phyloP scores from a whole-genome alignment of 1,140 invertebrate genomes.

The Lasioglossum baleicum region DNA sequence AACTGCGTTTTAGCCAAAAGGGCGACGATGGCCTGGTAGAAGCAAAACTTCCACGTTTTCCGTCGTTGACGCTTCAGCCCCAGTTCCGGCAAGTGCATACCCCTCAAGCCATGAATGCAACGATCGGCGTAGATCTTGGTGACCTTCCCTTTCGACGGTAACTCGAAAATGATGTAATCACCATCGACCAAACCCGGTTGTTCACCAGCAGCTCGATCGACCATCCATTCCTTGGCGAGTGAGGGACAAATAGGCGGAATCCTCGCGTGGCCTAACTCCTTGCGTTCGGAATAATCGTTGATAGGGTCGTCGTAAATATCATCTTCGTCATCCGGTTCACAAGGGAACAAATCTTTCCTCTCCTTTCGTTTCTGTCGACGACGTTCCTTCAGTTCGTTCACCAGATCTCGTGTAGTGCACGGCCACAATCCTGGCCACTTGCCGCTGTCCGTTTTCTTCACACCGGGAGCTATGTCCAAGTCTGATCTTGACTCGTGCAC shows the following conservation, averaged over 20 bases:
- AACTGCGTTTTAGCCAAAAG: conserved; percentile 72
- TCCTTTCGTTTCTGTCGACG: conserved; percentile 39
- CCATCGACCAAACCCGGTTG: conserved; percentile 68
- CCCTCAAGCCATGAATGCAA: conserved; percentile 66
- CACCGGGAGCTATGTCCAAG: neutral
- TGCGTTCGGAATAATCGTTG: conserved; percentile 59
- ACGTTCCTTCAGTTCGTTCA: conserved; percentile 18
- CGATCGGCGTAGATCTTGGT: conserved; percentile 60
- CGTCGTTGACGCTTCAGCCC: conserved; percentile 42
- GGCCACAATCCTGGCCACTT: conserved; percentile 64
- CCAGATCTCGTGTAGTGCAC: conserved; percentile 53
- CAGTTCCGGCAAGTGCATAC: conserved; percentile 71
- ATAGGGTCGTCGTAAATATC: neutral
- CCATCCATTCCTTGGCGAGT: neutral
- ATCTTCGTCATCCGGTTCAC: conserved; percentile 43
- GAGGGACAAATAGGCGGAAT: conserved; percentile 46
- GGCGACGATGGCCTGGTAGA: conserved; percentile 71
- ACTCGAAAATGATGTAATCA: conserved; percentile 64
- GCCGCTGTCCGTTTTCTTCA: conserved; percentile 1
- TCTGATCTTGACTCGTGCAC: neutral
- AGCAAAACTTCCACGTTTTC: conserved; percentile 75
- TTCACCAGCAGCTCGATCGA: conserved; percentile 65
- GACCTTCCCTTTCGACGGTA: conserved; percentile 40
- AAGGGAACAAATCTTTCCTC: conserved; percentile 53
- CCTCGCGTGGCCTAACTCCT: conserved; percentile 69